These are phyloP conservation scores for Toxostoma redivivum DNA, from an alignment of 2,113 vertebrate genomes.

Conservation along the genomic window DNA sequence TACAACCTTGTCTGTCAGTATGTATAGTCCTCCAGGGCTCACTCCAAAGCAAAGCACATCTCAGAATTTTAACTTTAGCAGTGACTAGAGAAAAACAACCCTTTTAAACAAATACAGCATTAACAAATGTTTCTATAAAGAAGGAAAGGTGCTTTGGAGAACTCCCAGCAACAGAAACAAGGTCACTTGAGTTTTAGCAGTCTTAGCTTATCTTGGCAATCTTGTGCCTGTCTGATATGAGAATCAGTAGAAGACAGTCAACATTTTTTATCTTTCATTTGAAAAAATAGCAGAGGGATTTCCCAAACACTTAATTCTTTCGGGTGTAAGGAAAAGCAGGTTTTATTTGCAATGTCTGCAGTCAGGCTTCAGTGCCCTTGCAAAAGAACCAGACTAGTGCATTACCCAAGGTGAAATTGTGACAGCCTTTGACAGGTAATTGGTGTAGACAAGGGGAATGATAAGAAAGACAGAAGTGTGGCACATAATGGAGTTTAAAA, in stretches of 20 bases:
- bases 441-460: background rate
- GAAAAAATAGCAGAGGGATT: background rate
- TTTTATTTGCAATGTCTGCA: background rate
- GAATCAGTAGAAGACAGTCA: background rate
- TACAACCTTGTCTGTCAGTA: background rate
- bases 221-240: rapidly evolving
- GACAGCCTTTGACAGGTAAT: background rate
- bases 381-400: background rate
- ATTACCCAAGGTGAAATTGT: background rate
- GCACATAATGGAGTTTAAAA: background rate
- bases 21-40: background rate
- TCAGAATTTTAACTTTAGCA: rapidly evolving
- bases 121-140: background rate
- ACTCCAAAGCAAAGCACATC: background rate
- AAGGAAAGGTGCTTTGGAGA: background rate
- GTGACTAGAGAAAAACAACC: background rate
- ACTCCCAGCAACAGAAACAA: background rate
- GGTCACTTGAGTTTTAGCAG: background rate
- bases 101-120: background rate
- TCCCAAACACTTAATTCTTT: background rate
- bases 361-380: background rate
- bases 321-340: background rate
- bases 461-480: background rate
- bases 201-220: background rate
- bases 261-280: background rate